Percentiles rank a stretch among this genome's conserved stretches.
These are phyloP conservation scores for Dexiosoma caninum DNA, from an alignment of 2,888 invertebrate genomes.

Conservation along the genomic window DNA sequence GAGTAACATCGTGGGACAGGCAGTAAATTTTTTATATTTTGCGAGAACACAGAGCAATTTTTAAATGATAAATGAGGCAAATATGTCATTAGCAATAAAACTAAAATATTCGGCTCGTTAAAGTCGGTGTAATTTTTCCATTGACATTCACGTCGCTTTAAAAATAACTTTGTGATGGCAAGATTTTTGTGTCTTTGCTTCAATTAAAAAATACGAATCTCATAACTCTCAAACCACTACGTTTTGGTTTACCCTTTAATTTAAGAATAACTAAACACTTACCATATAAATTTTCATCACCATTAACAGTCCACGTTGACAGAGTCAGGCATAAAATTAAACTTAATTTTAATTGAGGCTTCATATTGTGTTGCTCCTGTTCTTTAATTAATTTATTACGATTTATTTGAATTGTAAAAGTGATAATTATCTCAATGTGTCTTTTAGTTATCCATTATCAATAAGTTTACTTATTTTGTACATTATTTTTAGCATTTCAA, in stretches of 20 bases:
- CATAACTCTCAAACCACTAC: not conserved
- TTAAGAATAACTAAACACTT: constrained; percentile 1
- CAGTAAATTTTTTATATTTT: no score
- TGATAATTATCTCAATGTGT: constrained; percentile 16
- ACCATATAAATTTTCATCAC: constrained; percentile 52
- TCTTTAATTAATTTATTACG: not conserved
- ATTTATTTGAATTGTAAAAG: not conserved
- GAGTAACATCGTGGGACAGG: no score
- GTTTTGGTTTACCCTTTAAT: not conserved
- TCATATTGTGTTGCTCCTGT: constrained; percentile 37
- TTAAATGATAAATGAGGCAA: no score
- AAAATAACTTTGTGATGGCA: no score
- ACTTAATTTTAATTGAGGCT: constrained; percentile 45
- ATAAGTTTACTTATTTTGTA: constrained; percentile 69
- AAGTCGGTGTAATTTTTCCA: no score
- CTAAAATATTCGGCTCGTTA: no score
- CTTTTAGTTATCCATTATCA: constrained; percentile 70
- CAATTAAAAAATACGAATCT: no score
- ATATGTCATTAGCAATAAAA: no score
- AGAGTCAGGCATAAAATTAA: constrained; percentile 50
- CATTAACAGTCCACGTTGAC: constrained; percentile 42
- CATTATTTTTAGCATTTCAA: constrained; percentile 71
- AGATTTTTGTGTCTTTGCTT: no score
- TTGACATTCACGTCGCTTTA: no score
- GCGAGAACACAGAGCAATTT: no score